A percentile compares a stretch with the other conserved stretches of the same genome.
These are phyloP conservation scores for Oppia nitens DNA, from an alignment of 1,140 invertebrate species.

Conservation along the genomic window DNA sequence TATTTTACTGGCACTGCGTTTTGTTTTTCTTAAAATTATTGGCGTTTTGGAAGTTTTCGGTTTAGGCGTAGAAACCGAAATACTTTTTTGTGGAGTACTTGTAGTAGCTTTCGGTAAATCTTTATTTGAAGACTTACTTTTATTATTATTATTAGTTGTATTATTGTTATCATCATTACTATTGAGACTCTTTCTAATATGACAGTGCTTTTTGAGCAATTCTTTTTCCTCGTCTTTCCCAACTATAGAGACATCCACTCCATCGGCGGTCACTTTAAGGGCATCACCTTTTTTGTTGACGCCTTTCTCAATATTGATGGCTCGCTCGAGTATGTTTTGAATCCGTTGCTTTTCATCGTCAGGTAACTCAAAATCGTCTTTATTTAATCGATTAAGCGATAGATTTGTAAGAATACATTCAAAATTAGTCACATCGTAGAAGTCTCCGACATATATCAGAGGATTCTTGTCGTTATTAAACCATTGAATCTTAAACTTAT, in stretches of 20 bases:
- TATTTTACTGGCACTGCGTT: no score
- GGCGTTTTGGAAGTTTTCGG: no score
- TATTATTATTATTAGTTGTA: slow-evolving; percentile 11
- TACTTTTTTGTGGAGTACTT: no score
- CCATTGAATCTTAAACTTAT: slow-evolving; percentile 73
- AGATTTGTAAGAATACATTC: slow-evolving; percentile 74
- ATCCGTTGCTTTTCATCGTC: slow-evolving; percentile 53
- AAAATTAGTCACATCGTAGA: slow-evolving; percentile 72
- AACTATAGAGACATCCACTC: slow-evolving; percentile 27
- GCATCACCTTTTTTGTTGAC: slow-evolving; percentile 29
- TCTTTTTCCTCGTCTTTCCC: slow-evolving; percentile 22
- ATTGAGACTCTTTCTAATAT: slow-evolving; percentile 11
- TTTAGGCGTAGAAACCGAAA: no score
- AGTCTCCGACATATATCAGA: slow-evolving; percentile 68
- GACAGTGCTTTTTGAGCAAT: slow-evolving; percentile 14
- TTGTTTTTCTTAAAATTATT: no score
- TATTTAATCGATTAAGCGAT: slow-evolving; percentile 51
- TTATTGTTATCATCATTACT: slow-evolving; percentile 14
- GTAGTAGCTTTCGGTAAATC: no score
- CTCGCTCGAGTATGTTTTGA: slow-evolving; percentile 63
- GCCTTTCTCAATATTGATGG: slow-evolving; percentile 60
- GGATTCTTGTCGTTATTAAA: slow-evolving; percentile 45
- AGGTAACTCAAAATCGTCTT: slow-evolving; percentile 48
- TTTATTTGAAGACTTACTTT: no score
- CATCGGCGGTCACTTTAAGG: slow-evolving; percentile 60